Base-by-base conservation (phyloP, 2,797 vertebrate species). In the Xerus rutilus region DNA sequence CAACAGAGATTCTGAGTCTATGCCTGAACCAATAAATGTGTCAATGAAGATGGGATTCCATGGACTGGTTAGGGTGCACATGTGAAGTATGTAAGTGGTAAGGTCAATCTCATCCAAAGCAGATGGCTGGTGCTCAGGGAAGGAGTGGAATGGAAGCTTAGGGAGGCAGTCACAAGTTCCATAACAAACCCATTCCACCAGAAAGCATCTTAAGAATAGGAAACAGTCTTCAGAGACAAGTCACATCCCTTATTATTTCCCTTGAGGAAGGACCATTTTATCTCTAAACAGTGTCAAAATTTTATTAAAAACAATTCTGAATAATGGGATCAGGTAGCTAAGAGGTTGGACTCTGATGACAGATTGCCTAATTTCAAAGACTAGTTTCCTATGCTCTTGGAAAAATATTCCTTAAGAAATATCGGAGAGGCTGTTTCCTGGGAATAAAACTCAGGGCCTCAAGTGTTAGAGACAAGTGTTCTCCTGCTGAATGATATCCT, bases 291-390 rank as follows among this genome's bases (percentile, higher is more conserved):
- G 8, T 5, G 20, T 59, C 35, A 54, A 70, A 49, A 39, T 88
- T 92, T 65, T 70, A 52, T 78, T 79, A 84, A 54, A 86, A 86
- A 94, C 43, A 74, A 6, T 77, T 90, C 65, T 92, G 25, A 39
- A 23, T 73, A 39, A 52, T 86, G 17, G 32, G 13, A 20, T 54
- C 14, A 86, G 45, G 30, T 79, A 59, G 21, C 30, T 85, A 85
- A 92, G 62, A n/a, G 62, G 14, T 73, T 35, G 30, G 30, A 1
- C 62, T 84, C 72, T 74, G 49, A 72, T 52, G 9, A 82, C 78
- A 84, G 18, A 70, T 21, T 82, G 7, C 21, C 2, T 70, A 28
- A 21, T 5, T 62, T 95, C 32, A 83, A 70, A 90, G 47, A 72
- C 62, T 39, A 92, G 3, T 35, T 90, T 83, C 57, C 54, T 35